These are phyloP conservation scores for Mastomys coucha DNA, from an alignment of 2,113 vertebrate genomes.

Conservation along the genomic window DNA sequence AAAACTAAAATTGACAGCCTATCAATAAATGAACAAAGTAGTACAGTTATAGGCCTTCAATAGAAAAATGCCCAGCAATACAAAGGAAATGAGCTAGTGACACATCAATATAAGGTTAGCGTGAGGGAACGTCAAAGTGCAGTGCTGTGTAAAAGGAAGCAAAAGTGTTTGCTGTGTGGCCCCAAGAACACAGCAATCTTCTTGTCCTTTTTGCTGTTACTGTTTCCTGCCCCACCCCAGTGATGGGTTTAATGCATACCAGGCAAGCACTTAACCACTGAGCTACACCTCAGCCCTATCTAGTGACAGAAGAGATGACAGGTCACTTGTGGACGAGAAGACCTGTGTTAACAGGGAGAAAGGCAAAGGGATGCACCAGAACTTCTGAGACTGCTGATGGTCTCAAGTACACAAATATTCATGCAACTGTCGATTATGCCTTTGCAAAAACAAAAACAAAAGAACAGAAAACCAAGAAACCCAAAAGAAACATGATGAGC, in stretches of 20 bases:
- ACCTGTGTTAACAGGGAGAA: no score
- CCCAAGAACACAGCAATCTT: no score
- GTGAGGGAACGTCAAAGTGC: neutral
- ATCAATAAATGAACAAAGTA: neutral
- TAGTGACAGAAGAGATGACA: neutral
- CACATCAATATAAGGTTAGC: neutral
- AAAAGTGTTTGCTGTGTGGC: no score
- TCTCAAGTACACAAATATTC: neutral
- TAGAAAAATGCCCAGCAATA: neutral
- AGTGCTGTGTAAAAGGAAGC: no score
- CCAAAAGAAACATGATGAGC: neutral
- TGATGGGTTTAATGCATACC: neutral
- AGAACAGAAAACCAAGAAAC: neutral
- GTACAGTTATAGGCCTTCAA: neutral
- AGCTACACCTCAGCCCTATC: neutral
- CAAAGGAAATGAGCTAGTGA: neutral
- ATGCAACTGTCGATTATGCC: neutral
- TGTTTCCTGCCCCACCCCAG: neutral
- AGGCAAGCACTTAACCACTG: neutral
- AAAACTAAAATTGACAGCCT: neutral
- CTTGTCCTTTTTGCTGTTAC: neutral
- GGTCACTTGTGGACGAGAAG: neutral
- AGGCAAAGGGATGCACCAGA: neutral
- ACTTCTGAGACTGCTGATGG: neutral
- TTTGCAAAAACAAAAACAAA: neutral